Conservation (phyloP, 2,797 vertebrate species). For the Labroides dimidiatus region DNA sequence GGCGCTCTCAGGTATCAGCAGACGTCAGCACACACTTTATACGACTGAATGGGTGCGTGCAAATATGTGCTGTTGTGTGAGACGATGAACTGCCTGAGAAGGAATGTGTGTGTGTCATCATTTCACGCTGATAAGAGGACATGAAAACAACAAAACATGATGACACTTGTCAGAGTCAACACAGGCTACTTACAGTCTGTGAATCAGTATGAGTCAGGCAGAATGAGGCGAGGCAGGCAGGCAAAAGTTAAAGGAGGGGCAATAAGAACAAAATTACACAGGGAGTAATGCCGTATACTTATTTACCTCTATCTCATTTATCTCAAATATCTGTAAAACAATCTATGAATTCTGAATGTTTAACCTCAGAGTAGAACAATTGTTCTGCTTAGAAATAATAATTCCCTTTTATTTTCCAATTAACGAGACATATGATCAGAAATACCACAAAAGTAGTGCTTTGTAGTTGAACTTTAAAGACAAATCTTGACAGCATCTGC, state of each 20-base stretch:
- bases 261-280: slow-evolving; percentile 2
- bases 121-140: slow-evolving; percentile 57
- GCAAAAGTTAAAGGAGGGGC: slow-evolving; percentile 7
- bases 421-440: no score
- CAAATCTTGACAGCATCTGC: not conserved
- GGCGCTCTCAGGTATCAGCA: slow-evolving; percentile 46
- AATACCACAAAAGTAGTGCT: not conserved
- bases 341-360: not conserved
- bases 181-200: slow-evolving; percentile 19
- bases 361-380: no score
- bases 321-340: not conserved
- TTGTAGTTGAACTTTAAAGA: not conserved
- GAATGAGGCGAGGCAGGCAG: slow-evolving; percentile 37
- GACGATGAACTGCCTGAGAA: slow-evolving; percentile 18
- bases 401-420: no score
- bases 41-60: slow-evolving; percentile 20
- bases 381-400: no score
- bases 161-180: slow-evolving; percentile 62
- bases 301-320: not conserved
- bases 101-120: slow-evolving; percentile 51
- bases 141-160: slow-evolving; percentile 61
- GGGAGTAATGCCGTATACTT: not conserved
- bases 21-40: slow-evolving; percentile 53
- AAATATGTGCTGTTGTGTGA: slow-evolving; percentile 21
- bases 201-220: slow-evolving; percentile 48